phyloP scores from a whole-genome alignment of 1,140 invertebrate genomes.

The Zophobas morio region DNA sequence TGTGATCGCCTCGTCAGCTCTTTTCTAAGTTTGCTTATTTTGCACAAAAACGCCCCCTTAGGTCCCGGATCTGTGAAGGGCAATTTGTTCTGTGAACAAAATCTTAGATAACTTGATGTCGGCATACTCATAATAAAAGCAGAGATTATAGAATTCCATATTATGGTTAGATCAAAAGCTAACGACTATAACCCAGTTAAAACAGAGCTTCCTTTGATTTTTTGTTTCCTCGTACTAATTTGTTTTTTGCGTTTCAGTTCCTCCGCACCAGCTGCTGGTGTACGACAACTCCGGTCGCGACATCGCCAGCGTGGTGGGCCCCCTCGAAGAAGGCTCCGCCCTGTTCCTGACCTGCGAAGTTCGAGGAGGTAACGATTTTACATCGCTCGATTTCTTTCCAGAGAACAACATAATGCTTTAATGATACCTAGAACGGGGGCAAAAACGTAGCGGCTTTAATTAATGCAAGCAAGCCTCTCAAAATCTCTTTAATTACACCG shows the following conservation, averaged over 20 bases:
- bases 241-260: conserved; percentile 76
- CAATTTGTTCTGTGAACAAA: too few relatives aligned
- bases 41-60: too few relatives aligned
- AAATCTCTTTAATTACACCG: conserved; percentile 46
- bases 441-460: conserved; percentile 44
- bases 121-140: too few relatives aligned
- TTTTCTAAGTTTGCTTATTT: too few relatives aligned
- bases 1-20: too few relatives aligned
- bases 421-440: conserved; percentile 43
- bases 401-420: conserved; percentile 15
- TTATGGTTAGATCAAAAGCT: too few relatives aligned
- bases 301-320: conserved; percentile 83
- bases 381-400: conserved; percentile 20
- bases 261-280: conserved; percentile 86
- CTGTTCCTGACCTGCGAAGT: conserved; percentile 90
- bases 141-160: too few relatives aligned
- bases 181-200: too few relatives aligned
- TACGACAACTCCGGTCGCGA: conserved; percentile 86
- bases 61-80: too few relatives aligned
- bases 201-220: too few relatives aligned
- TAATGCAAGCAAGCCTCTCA: conserved; percentile 42
- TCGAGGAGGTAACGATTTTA: conserved; percentile 80
- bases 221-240: background rate
- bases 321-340: conserved; percentile 86
- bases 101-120: too few relatives aligned